Percentiles rank a stretch among this genome's conserved stretches.
Evolutionary conservation across 2,113 vertebrate genomes (phyloP).

Genomic region (Aspiorhynchus laticeps): DNA sequence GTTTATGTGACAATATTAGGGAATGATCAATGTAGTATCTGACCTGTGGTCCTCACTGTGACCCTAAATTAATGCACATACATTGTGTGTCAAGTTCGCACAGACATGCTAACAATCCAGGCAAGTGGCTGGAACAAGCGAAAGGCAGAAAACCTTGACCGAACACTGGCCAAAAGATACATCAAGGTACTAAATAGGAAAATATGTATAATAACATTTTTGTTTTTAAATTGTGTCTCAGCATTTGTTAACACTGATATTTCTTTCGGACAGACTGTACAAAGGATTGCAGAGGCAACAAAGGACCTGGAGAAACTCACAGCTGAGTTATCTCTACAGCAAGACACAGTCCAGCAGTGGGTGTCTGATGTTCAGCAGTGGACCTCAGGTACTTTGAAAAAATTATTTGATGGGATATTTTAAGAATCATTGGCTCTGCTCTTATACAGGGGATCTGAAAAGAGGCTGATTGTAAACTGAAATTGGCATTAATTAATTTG

Average conservation of each 20-base stretch:
- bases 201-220: background rate
- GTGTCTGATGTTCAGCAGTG: background rate
- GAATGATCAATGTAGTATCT: slow-evolving; percentile 8
- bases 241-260: background rate
- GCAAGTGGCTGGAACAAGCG: slow-evolving; percentile 25
- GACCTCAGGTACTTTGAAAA: background rate
- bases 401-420: background rate
- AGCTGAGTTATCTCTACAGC: background rate
- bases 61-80: background rate
- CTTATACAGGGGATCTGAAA: background rate
- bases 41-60: slow-evolving; percentile 10
- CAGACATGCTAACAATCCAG: slow-evolving; percentile 18
- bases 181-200: background rate
- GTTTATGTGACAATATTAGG: slow-evolving; percentile 11
- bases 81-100: slow-evolving; percentile 10
- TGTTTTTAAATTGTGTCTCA: background rate
- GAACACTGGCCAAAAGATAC: slow-evolving; percentile 18
- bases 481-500: background rate
- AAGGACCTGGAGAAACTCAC: slow-evolving; percentile 1
- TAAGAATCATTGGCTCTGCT: background rate
- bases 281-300: slow-evolving; percentile 20
- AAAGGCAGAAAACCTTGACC: slow-evolving; percentile 18
- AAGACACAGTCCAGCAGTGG: slow-evolving; percentile 15
- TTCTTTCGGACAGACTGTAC: background rate
- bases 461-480: background rate